Conservation (phyloP, 1,140 invertebrate species). For the Drosophila subpulchrella region DNA sequence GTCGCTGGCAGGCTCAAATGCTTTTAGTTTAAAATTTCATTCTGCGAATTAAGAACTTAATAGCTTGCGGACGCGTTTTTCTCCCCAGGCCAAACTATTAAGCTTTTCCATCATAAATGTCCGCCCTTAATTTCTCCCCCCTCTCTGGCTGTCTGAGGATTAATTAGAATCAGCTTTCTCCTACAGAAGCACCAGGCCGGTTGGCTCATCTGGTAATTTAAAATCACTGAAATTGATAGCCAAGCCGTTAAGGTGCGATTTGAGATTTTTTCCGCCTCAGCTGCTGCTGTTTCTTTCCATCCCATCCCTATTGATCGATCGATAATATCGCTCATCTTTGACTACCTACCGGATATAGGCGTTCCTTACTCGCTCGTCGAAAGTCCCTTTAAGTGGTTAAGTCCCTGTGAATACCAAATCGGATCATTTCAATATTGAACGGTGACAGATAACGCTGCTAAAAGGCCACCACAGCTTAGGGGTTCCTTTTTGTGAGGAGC, state of each 20-base stretch:
- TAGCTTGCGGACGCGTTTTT: slow-evolving; percentile 61
- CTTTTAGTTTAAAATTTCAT: slow-evolving; percentile 82
- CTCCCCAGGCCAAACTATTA: slow-evolving; percentile 52
- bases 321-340: slow-evolving; percentile 16
- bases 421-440: slow-evolving; percentile 39
- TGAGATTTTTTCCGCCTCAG: slow-evolving; percentile 47
- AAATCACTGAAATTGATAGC: slow-evolving; percentile 71
- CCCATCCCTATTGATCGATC: neutral
- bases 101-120: slow-evolving; percentile 57
- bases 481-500: slow-evolving; percentile 30
- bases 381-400: slow-evolving; percentile 7
- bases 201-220: slow-evolving; percentile 43
- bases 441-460: slow-evolving; percentile 26
- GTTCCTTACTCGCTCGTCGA: neutral
- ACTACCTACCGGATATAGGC: neutral
- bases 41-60: slow-evolving; percentile 76
- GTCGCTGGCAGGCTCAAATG: slow-evolving; percentile 55
- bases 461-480: slow-evolving; percentile 17
- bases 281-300: slow-evolving; percentile 13
- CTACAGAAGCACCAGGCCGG: neutral
- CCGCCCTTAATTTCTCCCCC: neutral
- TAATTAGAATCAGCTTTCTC: slow-evolving; percentile 44
- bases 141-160: slow-evolving; percentile 10
- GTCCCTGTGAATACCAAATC: slow-evolving; percentile 25
- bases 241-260: slow-evolving; percentile 33